Conservation (phyloP, 2,888 invertebrate species). For the Trypoxylon attenuatum region DNA sequence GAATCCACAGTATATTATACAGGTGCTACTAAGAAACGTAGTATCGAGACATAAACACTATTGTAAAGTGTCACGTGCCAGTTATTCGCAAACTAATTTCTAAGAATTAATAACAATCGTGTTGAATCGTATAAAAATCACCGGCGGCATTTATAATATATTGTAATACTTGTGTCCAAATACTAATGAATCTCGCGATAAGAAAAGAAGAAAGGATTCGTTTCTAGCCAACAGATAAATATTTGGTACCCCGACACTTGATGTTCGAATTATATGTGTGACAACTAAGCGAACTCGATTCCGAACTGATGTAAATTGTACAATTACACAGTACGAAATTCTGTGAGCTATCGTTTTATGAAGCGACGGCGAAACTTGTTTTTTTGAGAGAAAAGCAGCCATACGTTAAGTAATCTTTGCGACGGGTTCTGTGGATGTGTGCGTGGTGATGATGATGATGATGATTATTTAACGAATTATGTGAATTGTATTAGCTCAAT, state of each 20-base stretch:
- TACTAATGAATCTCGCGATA: conserved; percentile 21
- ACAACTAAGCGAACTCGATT: not conserved
- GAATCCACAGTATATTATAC: conserved; percentile 34
- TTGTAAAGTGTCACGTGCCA: conserved; percentile 34
- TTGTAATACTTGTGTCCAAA: conserved; percentile 37
- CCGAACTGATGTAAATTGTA: not conserved
- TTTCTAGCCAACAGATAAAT: not conserved
- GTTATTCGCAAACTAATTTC: conserved; percentile 40
- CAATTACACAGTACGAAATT: conserved; percentile 5
- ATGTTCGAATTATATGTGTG: not conserved
- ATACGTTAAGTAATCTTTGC: conserved; percentile 45
- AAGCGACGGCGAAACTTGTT: conserved; percentile 2
- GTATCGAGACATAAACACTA: conserved; percentile 36
- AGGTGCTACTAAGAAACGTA: conserved; percentile 40
- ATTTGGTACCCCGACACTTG: not conserved
- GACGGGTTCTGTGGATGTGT: conserved; percentile 37
- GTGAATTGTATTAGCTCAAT: conserved; percentile 43
- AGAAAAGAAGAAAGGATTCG: too few relatives aligned
- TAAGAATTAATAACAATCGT: conserved; percentile 43
- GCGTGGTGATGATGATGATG: too few relatives aligned
- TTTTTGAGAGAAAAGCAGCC: not conserved
- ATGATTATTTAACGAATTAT: conserved; percentile 39
- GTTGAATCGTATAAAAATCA: too few relatives aligned
- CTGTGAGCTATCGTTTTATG: not conserved
- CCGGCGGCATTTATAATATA: not conserved